These are phyloP conservation scores for Aplochiton taeniatus DNA, from an alignment of 2,797 vertebrate species.

Conservation along the genomic window DNA sequence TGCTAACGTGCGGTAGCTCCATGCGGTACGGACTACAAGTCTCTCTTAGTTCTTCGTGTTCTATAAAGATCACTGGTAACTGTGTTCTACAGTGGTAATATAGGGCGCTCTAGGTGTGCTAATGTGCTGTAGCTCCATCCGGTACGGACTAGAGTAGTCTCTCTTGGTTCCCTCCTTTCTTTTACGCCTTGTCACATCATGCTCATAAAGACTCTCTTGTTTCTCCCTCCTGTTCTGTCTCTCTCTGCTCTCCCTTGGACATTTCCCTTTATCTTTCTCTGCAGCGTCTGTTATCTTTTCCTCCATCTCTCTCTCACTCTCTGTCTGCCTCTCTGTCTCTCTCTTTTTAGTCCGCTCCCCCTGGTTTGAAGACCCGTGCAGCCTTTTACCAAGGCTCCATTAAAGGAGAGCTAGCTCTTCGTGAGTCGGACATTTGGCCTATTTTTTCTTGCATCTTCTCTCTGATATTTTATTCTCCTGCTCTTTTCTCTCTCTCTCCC, in stretches of 20 bases:
- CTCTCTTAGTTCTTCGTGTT: too few relatives aligned
- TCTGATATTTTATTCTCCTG: background rate
- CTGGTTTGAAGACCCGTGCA: background rate
- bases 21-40: too few relatives aligned
- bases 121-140: too few relatives aligned
- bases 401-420: too few relatives aligned
- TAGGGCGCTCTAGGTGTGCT: too few relatives aligned
- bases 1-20: too few relatives aligned
- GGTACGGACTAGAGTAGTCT: too few relatives aligned
- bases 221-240: conserved; percentile 11
- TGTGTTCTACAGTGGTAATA: too few relatives aligned
- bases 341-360: background rate
- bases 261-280: background rate
- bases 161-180: too few relatives aligned
- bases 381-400: too few relatives aligned
- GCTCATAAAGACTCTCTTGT: background rate
- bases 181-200: background rate
- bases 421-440: too few relatives aligned
- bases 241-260: background rate
- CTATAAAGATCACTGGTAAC: too few relatives aligned
- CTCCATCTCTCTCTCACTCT: background rate
- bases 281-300: background rate
- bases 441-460: background rate
- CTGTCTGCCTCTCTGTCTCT: background rate
- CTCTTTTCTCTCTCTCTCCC: background rate